These are phyloP conservation scores for Stegostoma tigrinum DNA, from an alignment of 2,113 vertebrate genomes.

Conservation along the genomic window DNA sequence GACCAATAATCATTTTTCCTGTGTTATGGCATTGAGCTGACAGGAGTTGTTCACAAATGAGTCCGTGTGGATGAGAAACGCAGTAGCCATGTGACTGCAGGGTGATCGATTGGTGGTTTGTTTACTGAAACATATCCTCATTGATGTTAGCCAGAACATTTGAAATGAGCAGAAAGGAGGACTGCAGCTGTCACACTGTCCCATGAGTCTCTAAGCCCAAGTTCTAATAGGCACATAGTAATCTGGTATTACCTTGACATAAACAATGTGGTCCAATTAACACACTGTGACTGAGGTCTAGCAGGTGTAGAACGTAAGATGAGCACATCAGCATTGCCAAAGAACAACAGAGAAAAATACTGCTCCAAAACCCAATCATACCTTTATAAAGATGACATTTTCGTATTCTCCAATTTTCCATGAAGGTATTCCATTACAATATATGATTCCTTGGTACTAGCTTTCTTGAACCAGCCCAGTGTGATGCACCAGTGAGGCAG, in stretches of 20 bases:
- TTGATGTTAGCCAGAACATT: conserved; percentile 71
- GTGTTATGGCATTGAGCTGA: conserved; percentile 74
- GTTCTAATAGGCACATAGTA: conserved; percentile 52
- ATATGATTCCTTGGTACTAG: background rate
- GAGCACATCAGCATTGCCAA: conserved; percentile 6
- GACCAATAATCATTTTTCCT: conserved; percentile 67
- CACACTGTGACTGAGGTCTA: conserved; percentile 42
- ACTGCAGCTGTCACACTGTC: conserved; percentile 63
- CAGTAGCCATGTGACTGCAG: conserved; percentile 62
- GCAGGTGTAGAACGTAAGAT: conserved; percentile 48
- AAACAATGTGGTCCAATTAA: conserved; percentile 46
- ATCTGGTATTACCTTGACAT: conserved; percentile 49
- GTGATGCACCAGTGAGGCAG: background rate
- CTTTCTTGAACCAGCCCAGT: background rate
- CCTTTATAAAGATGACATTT: background rate
- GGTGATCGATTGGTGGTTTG: conserved; percentile 73
- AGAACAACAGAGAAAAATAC: background rate
- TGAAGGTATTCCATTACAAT: background rate
- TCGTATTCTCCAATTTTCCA: background rate
- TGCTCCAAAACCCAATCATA: background rate
- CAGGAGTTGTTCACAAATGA: conserved; percentile 66
- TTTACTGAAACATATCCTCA: conserved; percentile 69
- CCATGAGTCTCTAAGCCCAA: conserved; percentile 42
- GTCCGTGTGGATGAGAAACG: conserved; percentile 57
- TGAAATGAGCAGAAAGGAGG: conserved; percentile 53